These are phyloP conservation scores for Ivindomyrus marchei DNA, from an alignment of 2,113 vertebrate genomes.

Conservation along the genomic window DNA sequence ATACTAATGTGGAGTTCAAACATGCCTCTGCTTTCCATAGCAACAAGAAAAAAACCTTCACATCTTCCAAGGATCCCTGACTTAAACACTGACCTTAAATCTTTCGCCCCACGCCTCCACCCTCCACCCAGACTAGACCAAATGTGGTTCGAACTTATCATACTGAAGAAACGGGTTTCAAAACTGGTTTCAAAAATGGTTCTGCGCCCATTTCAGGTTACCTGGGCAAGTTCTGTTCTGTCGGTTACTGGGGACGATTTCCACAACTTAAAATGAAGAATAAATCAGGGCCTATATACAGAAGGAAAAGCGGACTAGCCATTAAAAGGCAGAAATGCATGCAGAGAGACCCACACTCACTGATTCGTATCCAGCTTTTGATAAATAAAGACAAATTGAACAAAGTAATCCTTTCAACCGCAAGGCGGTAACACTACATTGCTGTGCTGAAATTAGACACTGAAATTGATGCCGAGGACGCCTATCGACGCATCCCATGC, in stretches of 20 bases:
- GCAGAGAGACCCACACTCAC: conserved; percentile 37
- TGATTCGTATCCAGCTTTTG: conserved; percentile 32
- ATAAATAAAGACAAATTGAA: conserved; percentile 35
- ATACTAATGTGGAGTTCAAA: neutral
- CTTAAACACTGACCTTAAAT: neutral
- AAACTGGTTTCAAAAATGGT: neutral
- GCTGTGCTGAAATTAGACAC: conserved; percentile 12
- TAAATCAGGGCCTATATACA: neutral
- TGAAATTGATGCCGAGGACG: neutral
- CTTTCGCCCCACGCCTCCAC: neutral
- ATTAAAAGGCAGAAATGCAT: conserved; percentile 31
- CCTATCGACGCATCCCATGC: neutral
- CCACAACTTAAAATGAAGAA: neutral
- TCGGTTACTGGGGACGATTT: neutral
- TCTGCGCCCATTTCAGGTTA: neutral
- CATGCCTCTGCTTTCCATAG: neutral
- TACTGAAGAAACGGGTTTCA: neutral
- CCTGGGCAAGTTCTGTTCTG: neutral
- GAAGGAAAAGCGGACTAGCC: conserved; percentile 15
- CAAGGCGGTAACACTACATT: conserved; percentile 7
- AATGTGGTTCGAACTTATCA: neutral
- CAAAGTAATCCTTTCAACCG: conserved; percentile 26
- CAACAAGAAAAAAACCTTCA: neutral
- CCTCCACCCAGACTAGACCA: neutral
- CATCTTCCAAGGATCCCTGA: neutral